phyloP scores from a whole-genome alignment of 2,888 invertebrate genomes.

The Cheilosia vulpina region DNA sequence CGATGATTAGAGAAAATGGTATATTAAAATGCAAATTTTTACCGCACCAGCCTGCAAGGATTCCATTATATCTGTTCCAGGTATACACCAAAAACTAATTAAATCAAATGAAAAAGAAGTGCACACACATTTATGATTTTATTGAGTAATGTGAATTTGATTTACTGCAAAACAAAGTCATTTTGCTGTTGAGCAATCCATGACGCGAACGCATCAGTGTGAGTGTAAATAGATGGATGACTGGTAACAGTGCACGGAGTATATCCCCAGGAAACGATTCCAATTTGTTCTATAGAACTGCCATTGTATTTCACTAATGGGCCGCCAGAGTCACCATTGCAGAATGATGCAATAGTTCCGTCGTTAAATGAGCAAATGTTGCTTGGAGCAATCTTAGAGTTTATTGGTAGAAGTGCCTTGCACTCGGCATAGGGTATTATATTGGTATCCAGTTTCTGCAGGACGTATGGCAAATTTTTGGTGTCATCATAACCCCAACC shows the following conservation, averaged over 20 bases:
- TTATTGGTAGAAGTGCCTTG: slow-evolving; percentile 74
- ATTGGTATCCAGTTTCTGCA: slow-evolving; percentile 78
- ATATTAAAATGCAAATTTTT: slow-evolving; percentile 71
- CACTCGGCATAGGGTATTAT: slow-evolving; percentile 77
- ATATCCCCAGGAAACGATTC: slow-evolving; percentile 84
- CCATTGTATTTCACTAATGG: slow-evolving; percentile 77
- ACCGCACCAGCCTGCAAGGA: slow-evolving; percentile 35
- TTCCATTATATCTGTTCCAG: slow-evolving; percentile 8
- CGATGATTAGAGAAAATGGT: slow-evolving; percentile 63
- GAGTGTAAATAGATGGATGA: slow-evolving; percentile 83
- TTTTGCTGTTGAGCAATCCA: slow-evolving; percentile 79
- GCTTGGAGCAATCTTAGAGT: slow-evolving; percentile 65
- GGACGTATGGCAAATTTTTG: slow-evolving; percentile 76
- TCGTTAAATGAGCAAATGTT: slow-evolving; percentile 79
- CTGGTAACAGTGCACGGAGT: slow-evolving; percentile 82
- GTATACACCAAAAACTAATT: neutral
- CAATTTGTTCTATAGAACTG: slow-evolving; percentile 78
- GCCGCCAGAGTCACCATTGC: slow-evolving; percentile 82
- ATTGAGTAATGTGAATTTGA: neutral
- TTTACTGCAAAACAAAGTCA: slow-evolving; percentile 14
- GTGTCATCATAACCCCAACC: slow-evolving; percentile 80
- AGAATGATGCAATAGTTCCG: slow-evolving; percentile 82
- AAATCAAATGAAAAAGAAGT: neutral
- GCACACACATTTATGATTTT: neutral
- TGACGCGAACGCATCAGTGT: slow-evolving; percentile 77